Conservation (phyloP, 2,888 invertebrate species). For the Macrosoma leucophasiata region DNA sequence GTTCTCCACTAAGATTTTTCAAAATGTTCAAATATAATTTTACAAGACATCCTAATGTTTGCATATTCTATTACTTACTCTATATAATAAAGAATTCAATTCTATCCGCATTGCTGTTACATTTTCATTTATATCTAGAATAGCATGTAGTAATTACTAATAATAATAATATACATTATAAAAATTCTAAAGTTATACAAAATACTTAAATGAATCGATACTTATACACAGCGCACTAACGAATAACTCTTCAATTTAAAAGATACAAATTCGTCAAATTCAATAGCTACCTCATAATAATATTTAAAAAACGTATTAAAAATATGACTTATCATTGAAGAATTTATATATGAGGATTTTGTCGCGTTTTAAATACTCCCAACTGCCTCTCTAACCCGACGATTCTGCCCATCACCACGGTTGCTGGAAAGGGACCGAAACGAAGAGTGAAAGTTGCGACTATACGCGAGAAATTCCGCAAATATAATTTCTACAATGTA, state of each 20-base stretch:
- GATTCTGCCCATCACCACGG: no score
- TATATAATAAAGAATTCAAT: slow-evolving; percentile 33
- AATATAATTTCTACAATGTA: no score
- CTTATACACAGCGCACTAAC: no score
- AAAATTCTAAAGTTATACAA: slow-evolving; percentile 30
- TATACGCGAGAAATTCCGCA: no score
- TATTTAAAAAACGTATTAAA: background rate
- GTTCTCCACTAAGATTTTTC: no score
- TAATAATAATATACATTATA: slow-evolving; percentile 13
- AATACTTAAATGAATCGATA: slow-evolving; percentile 12
- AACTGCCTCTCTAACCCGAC: no score
- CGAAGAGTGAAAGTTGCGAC: no score
- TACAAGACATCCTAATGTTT: slow-evolving; percentile 11
- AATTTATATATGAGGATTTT: no score
- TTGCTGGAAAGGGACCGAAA: no score
- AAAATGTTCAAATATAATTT: slow-evolving; percentile 9
- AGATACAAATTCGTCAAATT: background rate
- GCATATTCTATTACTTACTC: slow-evolving; percentile 10
- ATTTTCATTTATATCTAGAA: slow-evolving; percentile 21
- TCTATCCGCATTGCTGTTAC: slow-evolving; percentile 41
- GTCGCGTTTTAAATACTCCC: no score
- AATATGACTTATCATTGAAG: background rate
- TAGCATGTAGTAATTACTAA: slow-evolving; percentile 23
- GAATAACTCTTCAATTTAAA: background rate
- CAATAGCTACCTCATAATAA: slow-evolving; percentile 1